These are phyloP conservation scores for Cichladusa arquata DNA, from an alignment of 2,113 vertebrate genomes.

Conservation along the genomic window DNA sequence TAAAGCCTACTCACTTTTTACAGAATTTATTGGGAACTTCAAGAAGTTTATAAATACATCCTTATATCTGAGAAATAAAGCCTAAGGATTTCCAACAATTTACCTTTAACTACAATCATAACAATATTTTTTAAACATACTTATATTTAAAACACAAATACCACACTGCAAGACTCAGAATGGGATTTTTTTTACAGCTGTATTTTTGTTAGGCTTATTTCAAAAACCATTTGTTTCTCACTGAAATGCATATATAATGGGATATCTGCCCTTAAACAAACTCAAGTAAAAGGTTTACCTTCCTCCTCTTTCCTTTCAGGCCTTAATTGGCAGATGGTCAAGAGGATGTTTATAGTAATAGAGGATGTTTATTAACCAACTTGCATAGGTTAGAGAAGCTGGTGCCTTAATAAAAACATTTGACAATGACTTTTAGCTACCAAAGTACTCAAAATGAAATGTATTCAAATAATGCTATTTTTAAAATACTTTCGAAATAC, in stretches of 20 bases:
- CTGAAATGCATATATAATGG: not conserved
- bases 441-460: not conserved
- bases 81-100: not conserved
- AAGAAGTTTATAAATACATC: not conserved
- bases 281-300: not conserved
- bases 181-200: not conserved
- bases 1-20: not conserved
- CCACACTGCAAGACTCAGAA: not conserved
- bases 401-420: conserved; percentile 6
- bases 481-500: not conserved
- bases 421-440: not conserved
- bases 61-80: not conserved
- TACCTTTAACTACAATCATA: not conserved
- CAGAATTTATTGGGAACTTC: not conserved
- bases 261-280: not conserved
- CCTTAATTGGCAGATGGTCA: not conserved
- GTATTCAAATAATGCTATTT: not conserved
- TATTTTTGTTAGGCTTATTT: not conserved
- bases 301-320: not conserved
- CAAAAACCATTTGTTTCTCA: not conserved
- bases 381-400: not conserved
- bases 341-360: conserved; percentile 49
- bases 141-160: not conserved
- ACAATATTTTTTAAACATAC: not conserved
- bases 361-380: conserved; percentile 54